A percentile compares a stretch with the other conserved stretches of the same genome.
These are phyloP conservation scores for Epinephelus coioides DNA, from an alignment of 2,797 vertebrate genomes.

Conservation along the genomic window DNA sequence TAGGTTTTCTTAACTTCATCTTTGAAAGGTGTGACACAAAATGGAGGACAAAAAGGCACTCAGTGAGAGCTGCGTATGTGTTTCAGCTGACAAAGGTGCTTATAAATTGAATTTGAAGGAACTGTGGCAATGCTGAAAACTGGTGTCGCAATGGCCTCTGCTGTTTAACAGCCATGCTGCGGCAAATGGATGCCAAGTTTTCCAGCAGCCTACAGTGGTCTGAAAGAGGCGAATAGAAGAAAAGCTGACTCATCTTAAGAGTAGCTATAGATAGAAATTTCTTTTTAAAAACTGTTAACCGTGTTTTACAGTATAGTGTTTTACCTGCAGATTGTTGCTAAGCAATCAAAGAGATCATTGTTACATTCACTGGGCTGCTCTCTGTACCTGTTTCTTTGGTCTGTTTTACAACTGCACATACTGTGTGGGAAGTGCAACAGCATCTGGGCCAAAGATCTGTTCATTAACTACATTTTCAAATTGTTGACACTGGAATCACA, in stretches of 20 bases:
- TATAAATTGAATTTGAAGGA: constrained; percentile 22
- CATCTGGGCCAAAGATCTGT: constrained; percentile 6
- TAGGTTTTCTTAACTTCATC: not conserved
- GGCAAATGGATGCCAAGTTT: constrained; percentile 4
- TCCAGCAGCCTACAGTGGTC: constrained; percentile 20
- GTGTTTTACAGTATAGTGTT: not conserved
- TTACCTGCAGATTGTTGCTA: constrained; percentile 47
- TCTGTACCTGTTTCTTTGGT: constrained; percentile 15
- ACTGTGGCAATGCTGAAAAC: constrained; percentile 18
- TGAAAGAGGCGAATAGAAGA: constrained; percentile 15
- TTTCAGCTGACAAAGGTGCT: constrained; percentile 28
- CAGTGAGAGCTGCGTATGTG: not conserved
- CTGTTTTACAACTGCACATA: not conserved
- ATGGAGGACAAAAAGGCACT: not conserved
- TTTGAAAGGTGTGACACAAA: not conserved
- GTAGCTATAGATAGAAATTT: not conserved
- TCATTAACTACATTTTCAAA: constrained; percentile 5
- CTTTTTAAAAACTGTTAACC: constrained; percentile 13
- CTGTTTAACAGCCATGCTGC: constrained; percentile 12
- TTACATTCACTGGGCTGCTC: not conserved
- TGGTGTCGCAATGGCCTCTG: constrained; percentile 7
- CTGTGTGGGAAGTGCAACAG: constrained; percentile 3
- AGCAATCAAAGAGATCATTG: constrained; percentile 31
- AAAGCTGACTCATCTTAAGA: constrained; percentile 40
- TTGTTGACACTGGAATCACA: not conserved